A percentile compares a stretch with the other conserved stretches of the same genome.
phyloP scores from a whole-genome alignment of 2,888 invertebrate species.

The Leptinotarsa rubiginosa region DNA sequence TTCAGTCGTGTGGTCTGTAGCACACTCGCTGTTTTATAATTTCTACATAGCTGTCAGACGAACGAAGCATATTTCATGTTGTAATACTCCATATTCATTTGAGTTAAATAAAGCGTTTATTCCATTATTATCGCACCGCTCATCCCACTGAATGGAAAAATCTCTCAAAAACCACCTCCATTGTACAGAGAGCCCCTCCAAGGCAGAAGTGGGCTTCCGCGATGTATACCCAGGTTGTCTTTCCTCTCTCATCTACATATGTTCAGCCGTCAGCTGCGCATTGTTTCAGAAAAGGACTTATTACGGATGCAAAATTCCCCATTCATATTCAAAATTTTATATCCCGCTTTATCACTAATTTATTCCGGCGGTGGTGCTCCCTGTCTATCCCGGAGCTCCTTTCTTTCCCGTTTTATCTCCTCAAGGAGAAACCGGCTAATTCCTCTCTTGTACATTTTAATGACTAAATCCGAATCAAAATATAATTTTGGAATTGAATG shows the following conservation, averaged over 20 bases:
- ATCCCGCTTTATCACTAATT: constrained; percentile 83
- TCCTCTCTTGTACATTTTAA: constrained; percentile 58
- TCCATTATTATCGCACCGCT: constrained; percentile 2
- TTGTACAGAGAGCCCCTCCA: constrained; percentile 15
- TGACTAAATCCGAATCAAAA: constrained; percentile 61
- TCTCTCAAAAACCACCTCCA: constrained; percentile 19
- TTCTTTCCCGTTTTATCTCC: constrained; percentile 56
- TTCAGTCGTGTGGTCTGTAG: too few relatives aligned
- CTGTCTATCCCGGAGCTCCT: constrained; percentile 51
- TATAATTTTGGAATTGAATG: constrained; percentile 53
- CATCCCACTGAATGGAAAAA: constrained; percentile 19
- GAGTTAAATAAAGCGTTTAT: constrained; percentile 1
- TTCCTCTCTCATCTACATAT: constrained; percentile 70
- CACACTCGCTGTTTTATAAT: too few relatives aligned
- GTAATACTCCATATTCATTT: background rate
- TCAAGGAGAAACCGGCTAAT: constrained; percentile 57
- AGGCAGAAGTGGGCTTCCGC: constrained; percentile 10
- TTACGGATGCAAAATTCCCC: constrained; percentile 88
- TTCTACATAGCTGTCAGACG: too few relatives aligned
- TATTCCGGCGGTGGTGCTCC: constrained; percentile 72
- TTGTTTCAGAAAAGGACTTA: constrained; percentile 74
- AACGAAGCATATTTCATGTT: background rate
- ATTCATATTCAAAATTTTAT: constrained; percentile 93
- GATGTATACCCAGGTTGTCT: constrained; percentile 29
- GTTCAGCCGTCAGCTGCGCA: constrained; percentile 62